Evolutionary conservation across 2,797 vertebrate species (phyloP).

Genomic region (Kryptolebias ocellatus): DNA sequence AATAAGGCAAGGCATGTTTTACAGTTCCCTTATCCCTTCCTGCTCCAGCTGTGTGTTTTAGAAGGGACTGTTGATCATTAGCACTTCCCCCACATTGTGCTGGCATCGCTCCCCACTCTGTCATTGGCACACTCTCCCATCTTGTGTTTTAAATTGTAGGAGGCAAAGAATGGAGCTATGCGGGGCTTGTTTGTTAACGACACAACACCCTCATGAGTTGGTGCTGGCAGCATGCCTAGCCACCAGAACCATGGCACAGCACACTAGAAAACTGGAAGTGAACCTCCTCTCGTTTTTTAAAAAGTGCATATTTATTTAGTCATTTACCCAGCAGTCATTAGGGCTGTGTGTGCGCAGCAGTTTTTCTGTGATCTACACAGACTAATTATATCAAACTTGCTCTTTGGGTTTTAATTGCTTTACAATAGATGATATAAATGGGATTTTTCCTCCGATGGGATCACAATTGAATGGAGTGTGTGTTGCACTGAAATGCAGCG

Average conservation of each 20-base stretch:
- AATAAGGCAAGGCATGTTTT: constrained; percentile 23
- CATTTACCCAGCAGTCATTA: constrained; percentile 78
- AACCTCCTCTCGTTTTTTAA: constrained; percentile 74
- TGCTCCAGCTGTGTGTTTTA: constrained; percentile 76
- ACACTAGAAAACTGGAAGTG: constrained; percentile 75
- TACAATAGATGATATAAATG: constrained; percentile 69
- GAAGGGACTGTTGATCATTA: constrained; percentile 78
- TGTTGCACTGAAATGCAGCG: constrained; percentile 49
- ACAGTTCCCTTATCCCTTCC: constrained; percentile 48
- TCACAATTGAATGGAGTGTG: constrained; percentile 60
- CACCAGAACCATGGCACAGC: constrained; percentile 64
- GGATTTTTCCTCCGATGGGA: constrained; percentile 54
- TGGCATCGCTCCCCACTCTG: constrained; percentile 70
- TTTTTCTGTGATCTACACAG: constrained; percentile 64
- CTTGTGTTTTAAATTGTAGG: constrained; percentile 80
- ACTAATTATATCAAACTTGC: constrained; percentile 77
- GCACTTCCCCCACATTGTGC: constrained; percentile 68
- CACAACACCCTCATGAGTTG: constrained; percentile 80
- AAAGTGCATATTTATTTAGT: constrained; percentile 78
- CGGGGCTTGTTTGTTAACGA: constrained; percentile 81
- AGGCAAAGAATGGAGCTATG: constrained; percentile 78
- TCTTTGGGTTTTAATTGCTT: constrained; percentile 74
- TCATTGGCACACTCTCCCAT: constrained; percentile 72
- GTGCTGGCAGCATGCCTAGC: constrained; percentile 78
- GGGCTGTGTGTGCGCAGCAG: constrained; percentile 53